These are phyloP conservation scores for Idaea straminata DNA, from an alignment of 2,888 invertebrate genomes.

Conservation along the genomic window DNA sequence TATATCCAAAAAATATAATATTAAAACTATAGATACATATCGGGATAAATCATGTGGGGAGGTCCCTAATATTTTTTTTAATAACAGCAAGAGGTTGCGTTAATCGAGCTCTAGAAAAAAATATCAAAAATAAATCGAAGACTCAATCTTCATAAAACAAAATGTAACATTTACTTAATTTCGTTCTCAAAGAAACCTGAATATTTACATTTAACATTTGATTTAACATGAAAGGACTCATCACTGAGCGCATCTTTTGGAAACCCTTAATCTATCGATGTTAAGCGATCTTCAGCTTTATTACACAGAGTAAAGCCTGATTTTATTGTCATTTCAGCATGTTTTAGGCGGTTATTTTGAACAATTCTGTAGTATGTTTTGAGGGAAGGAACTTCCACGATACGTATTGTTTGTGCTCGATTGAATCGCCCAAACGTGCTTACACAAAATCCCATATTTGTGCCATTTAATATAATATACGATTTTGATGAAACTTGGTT, in stretches of 20 bases:
- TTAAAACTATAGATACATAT: no score
- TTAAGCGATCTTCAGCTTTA: background rate
- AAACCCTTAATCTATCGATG: background rate
- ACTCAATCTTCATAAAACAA: background rate
- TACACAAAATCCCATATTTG: no score
- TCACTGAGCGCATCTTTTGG: background rate
- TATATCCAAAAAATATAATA: no score
- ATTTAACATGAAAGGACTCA: background rate
- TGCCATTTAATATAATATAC: no score
- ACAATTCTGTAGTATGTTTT: background rate
- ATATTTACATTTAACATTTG: background rate
- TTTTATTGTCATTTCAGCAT: background rate
- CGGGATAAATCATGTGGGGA: no score
- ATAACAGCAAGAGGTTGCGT: no score
- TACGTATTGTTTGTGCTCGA: background rate
- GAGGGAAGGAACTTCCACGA: background rate
- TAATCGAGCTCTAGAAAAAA: background rate
- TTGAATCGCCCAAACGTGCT: no score
- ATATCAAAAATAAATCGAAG: background rate
- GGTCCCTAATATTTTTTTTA: no score
- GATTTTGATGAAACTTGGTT: no score
- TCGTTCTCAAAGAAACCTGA: background rate
- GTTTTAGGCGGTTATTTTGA: background rate
- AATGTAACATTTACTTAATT: background rate
- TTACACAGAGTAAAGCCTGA: background rate